Base-by-base conservation (phyloP, 1,140 invertebrate genomes). In the Papilio aristodemus region DNA sequence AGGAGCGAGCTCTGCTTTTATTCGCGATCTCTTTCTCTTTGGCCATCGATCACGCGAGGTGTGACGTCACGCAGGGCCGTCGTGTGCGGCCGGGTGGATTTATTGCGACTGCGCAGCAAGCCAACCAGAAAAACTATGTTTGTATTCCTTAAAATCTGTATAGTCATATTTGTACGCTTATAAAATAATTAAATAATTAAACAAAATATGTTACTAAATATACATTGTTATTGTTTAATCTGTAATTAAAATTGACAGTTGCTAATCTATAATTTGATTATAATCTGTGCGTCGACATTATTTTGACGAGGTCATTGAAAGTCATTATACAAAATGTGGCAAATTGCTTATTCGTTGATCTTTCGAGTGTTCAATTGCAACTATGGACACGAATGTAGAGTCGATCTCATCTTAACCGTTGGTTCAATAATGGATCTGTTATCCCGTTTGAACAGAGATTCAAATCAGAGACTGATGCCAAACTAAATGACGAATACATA, bases 1-100 rank as follows among this genome's bases (percentile, higher is more conserved):
- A 63, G 39, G 43, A 64, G 71, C 72, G 60, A 39, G n/a, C 59
- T 79, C 67, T 73, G 70, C 72, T 73, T 72, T 74, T 73, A 76
- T 75, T 68, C 66, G 76, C 76, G 78, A 74, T 86, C 86, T 86
- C 83, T 54, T 76, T 90, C 81, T 70, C 72, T 76, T 83, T 69
- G 67, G 78, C 84, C 83, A 90, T 91, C 89, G 85, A 91, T 91
- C 89, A 91, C 80, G 67, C 77, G 80, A 86, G 87, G 86, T 89
- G 89, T 91, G 89, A 91, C 89, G 89, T 91, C 89, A 91, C 83
- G 89, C 86, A 85, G 87, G 79, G 89, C 86, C 89, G 80, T 90
- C 89, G 89, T 91, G 89, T 91, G 89, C 87, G 89, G 89, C 87
- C 72, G 75, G 66, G 77, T 83, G 80, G 84, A 91, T 91, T 91